Evolutionary conservation across 2,113 vertebrate species (phyloP).

Genomic region (Podarcis cretensis): DNA sequence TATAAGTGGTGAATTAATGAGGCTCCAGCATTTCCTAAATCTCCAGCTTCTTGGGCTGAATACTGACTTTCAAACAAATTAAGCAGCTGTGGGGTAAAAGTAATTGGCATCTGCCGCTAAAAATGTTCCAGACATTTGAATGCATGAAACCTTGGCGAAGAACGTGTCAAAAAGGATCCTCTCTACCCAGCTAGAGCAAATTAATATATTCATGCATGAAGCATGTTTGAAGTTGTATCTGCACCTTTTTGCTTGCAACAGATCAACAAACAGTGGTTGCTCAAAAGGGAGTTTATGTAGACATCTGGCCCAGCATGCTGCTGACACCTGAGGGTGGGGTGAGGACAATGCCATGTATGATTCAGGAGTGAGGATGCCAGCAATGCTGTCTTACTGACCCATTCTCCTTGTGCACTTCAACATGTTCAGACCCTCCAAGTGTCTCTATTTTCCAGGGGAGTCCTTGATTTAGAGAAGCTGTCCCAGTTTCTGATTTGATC

Average conservation of each 20-base stretch:
- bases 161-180: rapidly evolving
- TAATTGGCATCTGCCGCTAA: neutral
- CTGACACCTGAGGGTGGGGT: too few species aligned
- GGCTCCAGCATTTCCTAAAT: conserved; percentile 25
- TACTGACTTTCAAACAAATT: neutral
- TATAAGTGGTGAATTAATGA: conserved; percentile 41
- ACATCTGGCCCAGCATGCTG: too few species aligned
- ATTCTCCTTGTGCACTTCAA: too few species aligned
- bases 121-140: neutral
- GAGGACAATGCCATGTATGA: too few species aligned
- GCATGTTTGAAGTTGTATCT: neutral
- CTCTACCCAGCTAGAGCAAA: neutral
- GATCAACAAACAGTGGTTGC: neutral
- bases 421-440: too few species aligned
- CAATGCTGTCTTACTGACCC: too few species aligned
- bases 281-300: neutral
- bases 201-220: neutral
- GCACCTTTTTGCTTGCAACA: neutral
- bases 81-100: neutral
- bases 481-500: too few species aligned
- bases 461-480: too few species aligned
- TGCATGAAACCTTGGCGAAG: neutral
- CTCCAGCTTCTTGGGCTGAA: rapidly evolving
- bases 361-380: too few species aligned
- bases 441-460: too few species aligned